Evolutionary conservation across 2,797 vertebrate species (phyloP).

Genomic region (Mormyrus proboscirostris): DNA sequence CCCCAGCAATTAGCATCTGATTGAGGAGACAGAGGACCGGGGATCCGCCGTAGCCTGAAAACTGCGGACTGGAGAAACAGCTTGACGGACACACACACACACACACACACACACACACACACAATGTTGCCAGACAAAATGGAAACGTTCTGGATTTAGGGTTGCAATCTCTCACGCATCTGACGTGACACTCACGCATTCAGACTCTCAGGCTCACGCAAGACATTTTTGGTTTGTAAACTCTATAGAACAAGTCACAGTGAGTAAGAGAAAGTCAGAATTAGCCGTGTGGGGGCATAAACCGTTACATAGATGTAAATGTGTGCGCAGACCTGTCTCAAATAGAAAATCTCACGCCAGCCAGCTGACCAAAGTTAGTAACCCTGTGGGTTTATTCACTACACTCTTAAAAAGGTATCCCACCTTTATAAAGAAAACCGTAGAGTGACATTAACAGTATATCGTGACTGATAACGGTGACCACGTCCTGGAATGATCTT

Average conservation of each 20-base stretch:
- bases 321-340: neutral
- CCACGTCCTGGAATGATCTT: neutral
- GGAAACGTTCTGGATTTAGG: neutral
- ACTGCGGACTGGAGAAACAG: neutral
- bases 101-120: neutral
- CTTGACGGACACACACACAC: neutral
- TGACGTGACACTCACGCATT: neutral
- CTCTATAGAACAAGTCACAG: neutral
- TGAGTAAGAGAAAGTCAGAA: no score
- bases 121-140: neutral
- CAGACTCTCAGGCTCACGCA: neutral
- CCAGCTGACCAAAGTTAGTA: neutral
- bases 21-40: constrained; percentile 43
- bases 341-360: neutral
- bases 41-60: constrained; percentile 11
- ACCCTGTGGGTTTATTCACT: neutral
- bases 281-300: no score
- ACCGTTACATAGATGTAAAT: neutral
- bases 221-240: neutral
- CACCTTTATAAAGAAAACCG: neutral
- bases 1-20: constrained; percentile 64
- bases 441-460: neutral
- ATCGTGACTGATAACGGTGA: neutral
- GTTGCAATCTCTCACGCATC: neutral
- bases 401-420: neutral